A percentile compares a stretch with the other conserved stretches of the same genome.
These are phyloP conservation scores for Drosophila hydei DNA, from an alignment of 1,140 invertebrate species.

Conservation along the genomic window DNA sequence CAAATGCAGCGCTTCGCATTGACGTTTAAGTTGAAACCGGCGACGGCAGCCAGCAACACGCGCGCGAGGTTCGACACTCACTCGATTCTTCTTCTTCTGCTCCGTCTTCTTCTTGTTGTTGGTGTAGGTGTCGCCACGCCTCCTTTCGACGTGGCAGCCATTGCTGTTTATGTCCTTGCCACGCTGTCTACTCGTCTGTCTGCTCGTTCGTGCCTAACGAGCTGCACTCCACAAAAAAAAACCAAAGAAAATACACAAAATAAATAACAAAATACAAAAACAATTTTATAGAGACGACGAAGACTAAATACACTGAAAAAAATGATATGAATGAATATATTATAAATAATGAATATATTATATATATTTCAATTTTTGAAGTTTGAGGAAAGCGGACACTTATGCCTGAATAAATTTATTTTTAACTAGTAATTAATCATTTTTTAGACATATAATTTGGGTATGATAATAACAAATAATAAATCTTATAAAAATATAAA, in stretches of 20 bases:
- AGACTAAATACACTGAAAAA: background rate
- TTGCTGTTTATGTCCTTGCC: slow-evolving; percentile 74
- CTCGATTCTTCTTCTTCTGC: background rate
- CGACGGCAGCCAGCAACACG: background rate
- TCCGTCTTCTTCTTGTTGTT: background rate
- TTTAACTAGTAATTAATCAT: no score
- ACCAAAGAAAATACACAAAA: background rate
- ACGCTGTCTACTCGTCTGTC: slow-evolving; percentile 53
- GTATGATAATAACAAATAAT: no score
- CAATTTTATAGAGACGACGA: background rate
- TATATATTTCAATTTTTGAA: no score
- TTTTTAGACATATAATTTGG: no score
- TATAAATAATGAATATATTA: no score
- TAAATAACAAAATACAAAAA: slow-evolving; percentile 7
- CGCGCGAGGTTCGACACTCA: slow-evolving; percentile 39
- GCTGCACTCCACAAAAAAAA: slow-evolving; percentile 62
- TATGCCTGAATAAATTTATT: no score
- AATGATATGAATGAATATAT: background rate
- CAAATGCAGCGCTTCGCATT: slow-evolving; percentile 67
- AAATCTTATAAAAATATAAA: no score
- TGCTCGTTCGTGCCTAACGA: slow-evolving; percentile 81
- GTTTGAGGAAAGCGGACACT: no score
- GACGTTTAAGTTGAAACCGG: slow-evolving; percentile 53
- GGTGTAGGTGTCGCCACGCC: slow-evolving; percentile 4
- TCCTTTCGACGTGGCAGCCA: slow-evolving; percentile 34